Evolutionary conservation across 2,888 invertebrate species (phyloP), one percentile per base, ranked within the genome.

Genomic region (Serripes groenlandicus): DNA sequence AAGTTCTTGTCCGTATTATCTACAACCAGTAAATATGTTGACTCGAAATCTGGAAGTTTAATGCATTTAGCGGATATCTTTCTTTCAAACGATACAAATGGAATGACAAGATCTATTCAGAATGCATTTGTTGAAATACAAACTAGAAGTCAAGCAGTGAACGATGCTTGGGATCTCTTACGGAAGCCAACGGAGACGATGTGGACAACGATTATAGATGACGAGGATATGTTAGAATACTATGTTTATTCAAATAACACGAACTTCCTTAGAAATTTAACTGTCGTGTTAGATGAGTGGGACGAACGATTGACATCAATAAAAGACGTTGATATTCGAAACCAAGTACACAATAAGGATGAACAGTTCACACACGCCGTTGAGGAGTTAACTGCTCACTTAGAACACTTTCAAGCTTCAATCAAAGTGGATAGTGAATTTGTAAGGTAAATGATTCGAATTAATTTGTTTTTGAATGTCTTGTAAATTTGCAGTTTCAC

Each of bases 71-170:
- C 91, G 0, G 70, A 82, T n/a, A 75, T 58, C 0, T 77, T 90
- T 54, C 76, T 88, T 11, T 88, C 89, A 18, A 81, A 84, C 3
- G 56, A 83, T 18, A 84, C 90, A 11, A 78, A 82, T 54, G 72
- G 81, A 32, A 85, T 85, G 15, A 83, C 89, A 28, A 83, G 77
- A 9, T 71, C 75, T 21, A 56, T 90, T 21, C 78, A 86, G 35
- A 75, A 83, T 42, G 90, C 91, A 75, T 91, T 91, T 60, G 84
- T 81, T 58, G 91, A 91, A 35, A 60, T 92, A 4, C 71, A 91
- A 52, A 85, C 89, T n/a, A 86, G 92, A 35, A 91, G 91, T 7
- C 90, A 89, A 21, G 82, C 81, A 30, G 75, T 92, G 1, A 88
- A 75, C 73, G 91, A 90, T 73, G 86, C 75, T 49, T 91, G 90